phyloP scores from a whole-genome alignment of 2,797 vertebrate genomes.

The Petrocephalus sullivani region DNA sequence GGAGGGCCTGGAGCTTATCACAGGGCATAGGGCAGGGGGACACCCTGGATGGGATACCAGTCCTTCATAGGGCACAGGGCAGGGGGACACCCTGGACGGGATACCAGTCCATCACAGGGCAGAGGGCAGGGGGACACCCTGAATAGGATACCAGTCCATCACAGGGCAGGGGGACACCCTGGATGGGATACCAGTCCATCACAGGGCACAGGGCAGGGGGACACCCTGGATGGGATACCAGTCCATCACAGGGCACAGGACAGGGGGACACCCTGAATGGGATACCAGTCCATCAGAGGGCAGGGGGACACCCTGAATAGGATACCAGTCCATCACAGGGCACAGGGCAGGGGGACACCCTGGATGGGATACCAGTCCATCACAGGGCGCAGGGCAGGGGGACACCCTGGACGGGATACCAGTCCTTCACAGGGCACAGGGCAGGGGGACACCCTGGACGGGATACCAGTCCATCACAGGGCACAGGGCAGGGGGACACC shows the following conservation, averaged over 20 bases:
- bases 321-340: neutral
- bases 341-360: neutral
- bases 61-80: no score
- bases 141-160: neutral
- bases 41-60: neutral
- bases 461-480: neutral
- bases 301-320: neutral
- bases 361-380: no score
- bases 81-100: no score
- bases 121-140: no score
- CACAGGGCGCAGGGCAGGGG: no score
- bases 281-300: neutral
- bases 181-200: neutral
- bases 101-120: no score
- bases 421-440: no score
- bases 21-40: neutral
- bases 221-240: no score
- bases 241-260: no score
- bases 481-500: neutral
- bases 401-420: no score
- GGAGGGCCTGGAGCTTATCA: neutral
- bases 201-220: neutral
- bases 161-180: neutral
- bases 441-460: neutral
- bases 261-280: neutral